Evolutionary conservation across 2,797 vertebrate species (phyloP).

Genomic region (Antennarius maculatus): DNA sequence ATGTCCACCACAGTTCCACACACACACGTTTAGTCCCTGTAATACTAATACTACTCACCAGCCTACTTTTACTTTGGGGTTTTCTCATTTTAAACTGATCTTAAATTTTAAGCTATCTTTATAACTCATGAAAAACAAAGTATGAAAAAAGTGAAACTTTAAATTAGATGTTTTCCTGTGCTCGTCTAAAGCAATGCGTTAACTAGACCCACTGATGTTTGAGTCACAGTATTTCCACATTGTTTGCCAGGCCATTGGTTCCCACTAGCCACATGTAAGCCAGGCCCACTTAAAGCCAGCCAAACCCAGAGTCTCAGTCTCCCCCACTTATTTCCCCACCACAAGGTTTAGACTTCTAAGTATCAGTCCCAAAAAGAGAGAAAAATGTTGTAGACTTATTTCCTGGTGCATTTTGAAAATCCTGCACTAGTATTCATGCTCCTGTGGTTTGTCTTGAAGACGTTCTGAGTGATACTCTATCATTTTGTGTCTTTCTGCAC

Average conservation of each 20-base stretch:
- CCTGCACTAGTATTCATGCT: conserved; percentile 83
- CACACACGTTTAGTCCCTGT: neutral
- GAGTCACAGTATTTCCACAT: conserved; percentile 73
- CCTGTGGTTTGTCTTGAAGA: conserved; percentile 78
- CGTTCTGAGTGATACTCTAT: conserved; percentile 77
- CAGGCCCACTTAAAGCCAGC: conserved; percentile 64
- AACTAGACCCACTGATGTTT: conserved; percentile 57
- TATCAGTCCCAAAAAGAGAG: conserved; percentile 46
- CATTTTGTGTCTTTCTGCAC: conserved; percentile 64
- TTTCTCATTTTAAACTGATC: conserved; percentile 14
- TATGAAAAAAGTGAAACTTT: conserved; percentile 44
- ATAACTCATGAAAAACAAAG: conserved; percentile 36
- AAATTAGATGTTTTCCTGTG: conserved; percentile 46
- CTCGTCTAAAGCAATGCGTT: conserved; percentile 62
- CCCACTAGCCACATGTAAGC: conserved; percentile 65
- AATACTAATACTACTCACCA: too few relatives aligned
- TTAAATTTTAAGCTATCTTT: conserved; percentile 26
- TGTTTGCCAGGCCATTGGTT: conserved; percentile 67
- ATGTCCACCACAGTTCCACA: neutral
- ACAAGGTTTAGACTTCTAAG: conserved; percentile 65
- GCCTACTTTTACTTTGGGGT: neutral
- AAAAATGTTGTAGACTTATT: conserved; percentile 76
- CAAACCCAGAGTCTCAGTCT: conserved; percentile 70
- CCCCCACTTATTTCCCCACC: conserved; percentile 66
- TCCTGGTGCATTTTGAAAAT: conserved; percentile 78